Evolutionary conservation across 2,113 vertebrate species (phyloP), one percentile per base, ranked within the genome.

Genomic region (Pseudorhombus dupliciocellatus): DNA sequence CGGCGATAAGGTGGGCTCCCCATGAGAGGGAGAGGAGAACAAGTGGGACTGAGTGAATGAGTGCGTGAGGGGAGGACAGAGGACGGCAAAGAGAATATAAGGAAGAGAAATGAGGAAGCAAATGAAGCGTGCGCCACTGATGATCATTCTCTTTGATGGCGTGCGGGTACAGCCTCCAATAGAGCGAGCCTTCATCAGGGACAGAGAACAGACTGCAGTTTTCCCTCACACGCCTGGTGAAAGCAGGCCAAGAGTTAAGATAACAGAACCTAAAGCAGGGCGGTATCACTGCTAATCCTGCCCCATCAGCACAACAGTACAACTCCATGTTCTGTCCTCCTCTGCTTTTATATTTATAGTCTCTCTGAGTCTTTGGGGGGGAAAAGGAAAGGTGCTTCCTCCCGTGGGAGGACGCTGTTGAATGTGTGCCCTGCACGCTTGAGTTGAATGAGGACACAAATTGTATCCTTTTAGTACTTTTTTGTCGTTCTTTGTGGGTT

Each of bases 71-170:
- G 68, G 56, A 67, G 67, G 62, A 34, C 52, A 69, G 57, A 30
- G 34, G 12, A 10, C 1, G 2, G 10, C 58, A 80, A 69, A 53
- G 85, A 70, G 76, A 82, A 84, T 79, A 73, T 61, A 83, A 80
- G 82, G 56, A 68, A 84, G 75, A 83, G 79, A 62, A 74, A 87
- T 59, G 82, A 88, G 79, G 66, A 70, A 70, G 70, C 30, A 85
- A 90, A 90, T 91, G 85, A 89, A 75, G 82, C 81, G 80, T 80
- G 77, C 44, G 0, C 24, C 55, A 14, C 72, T 76, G 78, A 86
- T 84, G 85, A 87, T 84, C 73, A 79, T 84, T 84, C 60, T 67
- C 71, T 81, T 85, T 88, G 79, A 87, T 86, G 85, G 75, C n/a
- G 58, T 26, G 52, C 84, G 42, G 18, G 70, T 55, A 53, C 34